Evolutionary conservation across 2,888 invertebrate genomes (phyloP), one percentile per base, ranked within the genome.

Genomic region (Axea sp.): DNA sequence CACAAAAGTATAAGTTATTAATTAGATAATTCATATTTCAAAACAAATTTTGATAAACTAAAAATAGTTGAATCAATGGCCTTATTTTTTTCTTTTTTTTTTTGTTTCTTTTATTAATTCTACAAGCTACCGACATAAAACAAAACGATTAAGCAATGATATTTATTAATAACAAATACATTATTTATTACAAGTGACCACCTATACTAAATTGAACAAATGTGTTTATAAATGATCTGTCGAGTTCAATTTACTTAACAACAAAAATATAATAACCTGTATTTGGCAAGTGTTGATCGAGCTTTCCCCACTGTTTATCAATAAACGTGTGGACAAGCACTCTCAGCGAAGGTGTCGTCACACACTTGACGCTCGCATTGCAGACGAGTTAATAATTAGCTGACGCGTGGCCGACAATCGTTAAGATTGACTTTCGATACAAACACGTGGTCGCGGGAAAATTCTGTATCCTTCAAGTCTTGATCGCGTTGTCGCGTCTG

Each of bases 401-500:
- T 5, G 35, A 35, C 35, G 8, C 9, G 15, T 17, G 17, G 7
- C 35, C 35, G 8, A 3, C 17, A 2, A 35, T 3, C n/a, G 35
- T 17, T 8, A 19, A 9, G 19, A 19, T 19, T 37, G 15, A 2
- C 8, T 8, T 17, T 19, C n/a, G 14, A 2, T 8, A 6, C 4
- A 11, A 30, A 2, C 30, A 30, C 30, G 30, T 11, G 30, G 1
- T 11, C 8, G 7, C 30, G 30, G 8, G 11, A 30, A 35, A 11
- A 31, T 5, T 31, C 3, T 14, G 7, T 12, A 7, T 17, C 9
- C 5, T 9, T 17, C 8, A 5, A 8, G 11, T 33, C 26, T 37
- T 53, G 39, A 14, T 39, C 9, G 12, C 67, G 45, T 55, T 45
- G 57, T 67, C 67, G 24, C 28, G 47, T 39, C 22, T 28, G 53